Percentiles rank a stretch among this genome's conserved stretches.
Conservation (phyloP, 2,113 vertebrate species). For the Coptodon rendalli region DNA sequence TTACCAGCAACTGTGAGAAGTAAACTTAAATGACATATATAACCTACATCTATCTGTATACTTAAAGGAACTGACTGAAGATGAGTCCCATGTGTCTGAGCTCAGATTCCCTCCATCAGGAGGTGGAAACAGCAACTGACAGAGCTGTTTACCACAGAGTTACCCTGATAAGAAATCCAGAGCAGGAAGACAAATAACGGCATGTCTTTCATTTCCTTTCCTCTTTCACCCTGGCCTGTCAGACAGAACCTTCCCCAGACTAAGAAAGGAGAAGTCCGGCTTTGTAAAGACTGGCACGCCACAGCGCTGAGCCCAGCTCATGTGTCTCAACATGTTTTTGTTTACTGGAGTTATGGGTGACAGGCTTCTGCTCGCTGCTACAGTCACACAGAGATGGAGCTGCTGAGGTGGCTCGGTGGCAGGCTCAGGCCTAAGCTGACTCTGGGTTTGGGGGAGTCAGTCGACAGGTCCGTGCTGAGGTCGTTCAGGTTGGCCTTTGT, state of each 20-base stretch:
- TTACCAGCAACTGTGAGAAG: conserved; percentile 86
- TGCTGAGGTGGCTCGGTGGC: not conserved
- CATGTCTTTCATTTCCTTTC: conserved; percentile 43
- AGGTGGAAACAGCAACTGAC: not conserved
- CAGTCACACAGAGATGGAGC: conserved; percentile 21
- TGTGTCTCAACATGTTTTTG: not conserved
- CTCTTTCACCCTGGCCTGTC: conserved; percentile 22
- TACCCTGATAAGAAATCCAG: conserved; percentile 4
- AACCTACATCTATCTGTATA: conserved; percentile 5
- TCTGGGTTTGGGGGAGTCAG: not conserved
- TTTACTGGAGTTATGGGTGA: not conserved
- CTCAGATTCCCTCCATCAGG: not conserved
- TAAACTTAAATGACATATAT: conserved; percentile 32
- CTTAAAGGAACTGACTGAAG: not conserved
- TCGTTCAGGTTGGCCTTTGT: not conserved
- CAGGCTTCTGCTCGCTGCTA: not conserved
- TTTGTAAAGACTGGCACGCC: not conserved
- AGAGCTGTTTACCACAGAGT: not conserved
- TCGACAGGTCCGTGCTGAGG: not conserved
- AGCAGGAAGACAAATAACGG: conserved; percentile 7
- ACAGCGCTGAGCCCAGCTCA: not conserved
- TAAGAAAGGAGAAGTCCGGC: conserved; percentile 42
- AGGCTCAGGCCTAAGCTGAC: conserved; percentile 11
- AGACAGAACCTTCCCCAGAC: not conserved
- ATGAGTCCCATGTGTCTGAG: not conserved